These are phyloP conservation scores for Capreolus pygargus DNA, from an alignment of 2,113 vertebrate genomes.

Conservation along the genomic window DNA sequence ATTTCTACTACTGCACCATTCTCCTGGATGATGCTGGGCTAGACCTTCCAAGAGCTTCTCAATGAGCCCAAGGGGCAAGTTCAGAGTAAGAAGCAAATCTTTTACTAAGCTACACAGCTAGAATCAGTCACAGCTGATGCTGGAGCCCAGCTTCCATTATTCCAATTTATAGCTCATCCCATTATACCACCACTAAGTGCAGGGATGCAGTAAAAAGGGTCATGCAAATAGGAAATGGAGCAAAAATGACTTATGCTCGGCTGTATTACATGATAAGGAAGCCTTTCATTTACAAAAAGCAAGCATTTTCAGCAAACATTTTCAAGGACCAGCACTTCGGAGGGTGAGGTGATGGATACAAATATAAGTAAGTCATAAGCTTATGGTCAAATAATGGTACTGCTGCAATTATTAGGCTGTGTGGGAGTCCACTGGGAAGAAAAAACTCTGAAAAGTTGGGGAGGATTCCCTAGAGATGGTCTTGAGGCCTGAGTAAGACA, in stretches of 20 bases:
- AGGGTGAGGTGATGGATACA: neutral
- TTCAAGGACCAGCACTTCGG: neutral
- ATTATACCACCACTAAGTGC: rapidly evolving
- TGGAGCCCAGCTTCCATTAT: neutral
- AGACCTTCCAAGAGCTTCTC: neutral
- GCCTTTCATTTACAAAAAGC: neutral
- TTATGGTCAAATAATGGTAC: neutral
- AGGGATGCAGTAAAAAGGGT: neutral
- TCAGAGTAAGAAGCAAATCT: neutral
- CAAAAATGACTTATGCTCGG: neutral
- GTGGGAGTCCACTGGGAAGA: neutral
- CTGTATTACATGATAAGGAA: neutral
- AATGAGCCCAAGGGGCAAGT: neutral
- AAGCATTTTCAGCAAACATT: neutral
- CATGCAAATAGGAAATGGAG: neutral
- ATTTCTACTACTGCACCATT: no score
- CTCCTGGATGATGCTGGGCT: neutral
- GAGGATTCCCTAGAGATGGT: neutral
- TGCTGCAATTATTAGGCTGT: neutral
- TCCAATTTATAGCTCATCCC: no score
- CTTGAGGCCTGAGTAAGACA: neutral
- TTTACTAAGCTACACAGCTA: neutral
- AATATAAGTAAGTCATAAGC: neutral
- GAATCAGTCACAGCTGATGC: neutral
- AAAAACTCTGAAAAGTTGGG: neutral